Evolutionary conservation across 2,888 invertebrate genomes (phyloP).

Genomic region (Empis livida): DNA sequence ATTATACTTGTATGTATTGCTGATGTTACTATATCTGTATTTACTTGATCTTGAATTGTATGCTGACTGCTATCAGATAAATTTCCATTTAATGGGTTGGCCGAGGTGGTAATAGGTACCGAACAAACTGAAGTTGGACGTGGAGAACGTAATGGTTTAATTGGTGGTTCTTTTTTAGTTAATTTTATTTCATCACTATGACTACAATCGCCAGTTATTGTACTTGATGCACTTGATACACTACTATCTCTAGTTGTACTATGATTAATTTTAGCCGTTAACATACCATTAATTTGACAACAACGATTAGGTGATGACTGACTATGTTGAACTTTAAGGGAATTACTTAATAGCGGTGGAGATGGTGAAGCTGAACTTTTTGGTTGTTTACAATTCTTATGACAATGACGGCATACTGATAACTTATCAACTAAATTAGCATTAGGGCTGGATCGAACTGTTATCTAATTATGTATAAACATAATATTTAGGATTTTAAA

Average conservation of each 20-base stretch:
- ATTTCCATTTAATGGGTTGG: background rate
- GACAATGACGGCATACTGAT: slow-evolving; percentile 64
- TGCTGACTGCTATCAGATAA: background rate
- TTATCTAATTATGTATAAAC: slow-evolving; percentile 44
- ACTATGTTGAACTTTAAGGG: slow-evolving; percentile 35
- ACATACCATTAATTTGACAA: slow-evolving; percentile 20
- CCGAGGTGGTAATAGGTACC: background rate
- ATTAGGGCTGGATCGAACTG: slow-evolving; percentile 62
- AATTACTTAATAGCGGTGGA: slow-evolving; percentile 26
- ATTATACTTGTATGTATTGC: background rate
- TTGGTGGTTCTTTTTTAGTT: slow-evolving; percentile 3
- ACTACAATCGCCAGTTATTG: slow-evolving; percentile 24
- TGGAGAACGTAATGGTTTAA: background rate
- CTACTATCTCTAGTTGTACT: slow-evolving; percentile 23
- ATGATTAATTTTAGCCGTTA: background rate
- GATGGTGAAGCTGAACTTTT: slow-evolving; percentile 14
- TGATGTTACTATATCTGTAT: background rate
- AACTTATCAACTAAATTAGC: slow-evolving; percentile 50
- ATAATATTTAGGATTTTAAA: slow-evolving; percentile 6
- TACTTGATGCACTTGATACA: slow-evolving; percentile 30
- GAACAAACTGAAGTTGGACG: background rate
- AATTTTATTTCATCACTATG: slow-evolving; percentile 18
- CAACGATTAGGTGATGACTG: slow-evolving; percentile 36
- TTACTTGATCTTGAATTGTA: background rate
- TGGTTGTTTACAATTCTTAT: slow-evolving; percentile 50